Evolutionary conservation across 2,113 vertebrate genomes (phyloP).

Genomic region (Eleginops maclovinus): DNA sequence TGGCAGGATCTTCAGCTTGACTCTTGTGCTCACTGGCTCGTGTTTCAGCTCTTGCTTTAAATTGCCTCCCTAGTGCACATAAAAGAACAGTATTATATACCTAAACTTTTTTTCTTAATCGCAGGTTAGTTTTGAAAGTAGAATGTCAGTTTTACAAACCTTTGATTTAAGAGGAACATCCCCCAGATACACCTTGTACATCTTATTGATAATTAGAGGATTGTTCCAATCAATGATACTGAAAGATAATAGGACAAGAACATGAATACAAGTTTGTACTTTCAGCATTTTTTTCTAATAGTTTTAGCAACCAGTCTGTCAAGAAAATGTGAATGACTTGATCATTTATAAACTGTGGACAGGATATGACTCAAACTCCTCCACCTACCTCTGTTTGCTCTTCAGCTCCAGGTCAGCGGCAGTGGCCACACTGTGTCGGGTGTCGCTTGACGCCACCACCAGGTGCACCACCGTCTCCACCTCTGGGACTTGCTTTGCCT

Average conservation of each 20-base stretch:
- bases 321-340: neutral
- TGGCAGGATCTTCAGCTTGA: conserved; percentile 98
- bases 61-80: conserved; percentile 85
- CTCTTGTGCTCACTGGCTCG: conserved; percentile 96
- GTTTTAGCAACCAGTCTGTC: neutral
- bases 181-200: conserved; percentile 98
- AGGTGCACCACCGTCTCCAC: conserved; percentile 95
- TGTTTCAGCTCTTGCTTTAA: conserved; percentile 96
- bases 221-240: conserved; percentile 99
- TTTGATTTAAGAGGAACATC: conserved; percentile 98
- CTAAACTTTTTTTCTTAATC: neutral
- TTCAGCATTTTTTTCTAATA: neutral
- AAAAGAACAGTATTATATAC: neutral
- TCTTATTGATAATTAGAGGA: conserved; percentile 94
- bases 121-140: neutral
- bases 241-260: conserved; percentile 47
- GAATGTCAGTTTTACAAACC: conserved; percentile 79
- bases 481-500: conserved; percentile 96
- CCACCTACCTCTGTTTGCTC: conserved; percentile 93
- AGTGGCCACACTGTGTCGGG: conserved; percentile 95
- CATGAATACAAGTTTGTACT: neutral
- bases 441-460: conserved; percentile 97
- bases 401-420: conserved; percentile 97
- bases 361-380: neutral
- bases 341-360: neutral